Conservation (phyloP, 2,888 invertebrate species). For the Isotomurus palustris region DNA sequence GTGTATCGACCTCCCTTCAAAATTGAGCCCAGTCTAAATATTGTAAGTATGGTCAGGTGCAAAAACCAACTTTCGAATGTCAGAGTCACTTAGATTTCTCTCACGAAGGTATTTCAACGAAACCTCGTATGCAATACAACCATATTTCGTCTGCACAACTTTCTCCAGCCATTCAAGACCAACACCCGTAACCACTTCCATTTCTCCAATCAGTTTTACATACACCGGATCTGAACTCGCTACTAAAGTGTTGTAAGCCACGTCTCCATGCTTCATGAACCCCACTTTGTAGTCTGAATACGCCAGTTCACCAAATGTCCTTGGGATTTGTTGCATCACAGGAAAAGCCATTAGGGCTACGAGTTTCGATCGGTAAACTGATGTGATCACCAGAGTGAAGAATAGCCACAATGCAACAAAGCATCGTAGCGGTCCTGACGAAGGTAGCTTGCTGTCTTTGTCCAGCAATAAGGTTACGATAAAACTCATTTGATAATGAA, state of each 20-base stretch:
- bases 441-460: neutral
- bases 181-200: slow-evolving; percentile 19
- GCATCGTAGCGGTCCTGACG: slow-evolving; percentile 1
- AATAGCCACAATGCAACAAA: slow-evolving; percentile 24
- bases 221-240: slow-evolving; percentile 22
- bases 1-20: slow-evolving; percentile 20
- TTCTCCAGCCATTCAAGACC: slow-evolving; percentile 22
- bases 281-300: slow-evolving; percentile 13
- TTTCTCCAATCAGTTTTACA: slow-evolving; percentile 9
- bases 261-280: slow-evolving; percentile 30
- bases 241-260: slow-evolving; percentile 14
- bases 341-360: slow-evolving; percentile 27
- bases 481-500: neutral
- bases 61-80: slow-evolving; percentile 9
- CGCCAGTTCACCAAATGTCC: slow-evolving; percentile 14
- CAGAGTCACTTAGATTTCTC: slow-evolving; percentile 18
- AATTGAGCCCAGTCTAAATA: slow-evolving; percentile 6
- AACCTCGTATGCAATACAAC: slow-evolving; percentile 23
- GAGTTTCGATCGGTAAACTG: slow-evolving; percentile 26
- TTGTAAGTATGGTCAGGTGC: slow-evolving; percentile 22
- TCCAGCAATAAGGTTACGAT: neutral
- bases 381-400: slow-evolving; percentile 27
- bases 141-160: slow-evolving; percentile 11
- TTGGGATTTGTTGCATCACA: slow-evolving; percentile 15
- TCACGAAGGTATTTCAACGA: slow-evolving; percentile 17